Conservation (phyloP, 2,113 vertebrate genomes). For the Boulengeromyrus knoepffleri region DNA sequence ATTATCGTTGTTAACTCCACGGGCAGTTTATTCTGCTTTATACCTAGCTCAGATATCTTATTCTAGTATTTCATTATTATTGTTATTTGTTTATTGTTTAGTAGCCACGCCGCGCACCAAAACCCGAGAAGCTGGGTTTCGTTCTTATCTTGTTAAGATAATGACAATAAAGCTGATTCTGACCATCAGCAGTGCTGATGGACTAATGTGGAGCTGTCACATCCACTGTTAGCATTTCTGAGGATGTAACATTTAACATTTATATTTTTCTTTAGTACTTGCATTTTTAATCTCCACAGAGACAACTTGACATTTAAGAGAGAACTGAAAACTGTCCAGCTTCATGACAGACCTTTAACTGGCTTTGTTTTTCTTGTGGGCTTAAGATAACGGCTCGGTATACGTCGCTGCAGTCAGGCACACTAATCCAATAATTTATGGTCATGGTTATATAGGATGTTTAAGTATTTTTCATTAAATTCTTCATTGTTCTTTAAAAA, state of each 20-base stretch:
- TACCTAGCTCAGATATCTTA: too few relatives aligned
- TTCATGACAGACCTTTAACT: not conserved
- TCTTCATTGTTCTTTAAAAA: not conserved
- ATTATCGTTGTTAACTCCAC: not conserved
- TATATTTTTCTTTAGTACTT: not conserved
- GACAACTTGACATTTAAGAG: not conserved
- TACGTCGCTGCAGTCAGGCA: not conserved
- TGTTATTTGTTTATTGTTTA: too few relatives aligned
- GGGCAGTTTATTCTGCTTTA: too few relatives aligned
- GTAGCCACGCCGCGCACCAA: too few relatives aligned
- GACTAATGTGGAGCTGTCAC: not conserved
- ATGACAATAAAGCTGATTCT: too few relatives aligned
- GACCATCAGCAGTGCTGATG: not conserved
- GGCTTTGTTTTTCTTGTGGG: not conserved
- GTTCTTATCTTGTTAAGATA: too few relatives aligned
- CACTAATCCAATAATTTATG: not conserved
- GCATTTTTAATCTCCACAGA: constrained; percentile 5
- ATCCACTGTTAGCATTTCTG: not conserved
- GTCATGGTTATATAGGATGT: not conserved
- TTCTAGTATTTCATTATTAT: too few relatives aligned
- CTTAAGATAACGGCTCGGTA: too few relatives aligned
- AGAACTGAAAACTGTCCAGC: not conserved
- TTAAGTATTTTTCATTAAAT: not conserved
- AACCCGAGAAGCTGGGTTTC: too few relatives aligned
- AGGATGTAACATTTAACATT: not conserved